phyloP scores from a whole-genome alignment of 2,113 vertebrate species.

The Tympanuchus pallidicinctus region DNA sequence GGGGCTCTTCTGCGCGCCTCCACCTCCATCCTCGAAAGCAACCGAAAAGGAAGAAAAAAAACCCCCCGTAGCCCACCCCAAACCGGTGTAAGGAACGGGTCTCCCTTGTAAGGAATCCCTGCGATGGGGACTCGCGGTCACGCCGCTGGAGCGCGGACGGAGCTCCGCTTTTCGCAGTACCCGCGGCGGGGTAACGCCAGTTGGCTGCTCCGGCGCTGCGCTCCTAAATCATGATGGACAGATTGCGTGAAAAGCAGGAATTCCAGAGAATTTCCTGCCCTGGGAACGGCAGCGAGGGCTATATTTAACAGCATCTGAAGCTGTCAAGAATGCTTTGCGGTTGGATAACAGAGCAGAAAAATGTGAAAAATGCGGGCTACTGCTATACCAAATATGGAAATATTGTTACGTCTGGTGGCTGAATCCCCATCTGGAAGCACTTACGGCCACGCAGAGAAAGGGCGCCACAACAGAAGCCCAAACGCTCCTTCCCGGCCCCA shows the following conservation, averaged over 20 bases:
- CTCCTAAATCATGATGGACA: slow-evolving; percentile 86
- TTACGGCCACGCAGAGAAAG: slow-evolving; percentile 85
- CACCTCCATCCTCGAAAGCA: slow-evolving; percentile 31
- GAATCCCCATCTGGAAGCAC: slow-evolving; percentile 95
- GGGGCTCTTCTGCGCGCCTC: slow-evolving; percentile 17
- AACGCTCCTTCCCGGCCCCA: slow-evolving; percentile 5
- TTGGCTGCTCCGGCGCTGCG: slow-evolving; percentile 77
- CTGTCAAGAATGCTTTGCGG: slow-evolving; percentile 98
- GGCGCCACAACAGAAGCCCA: slow-evolving; percentile 82
- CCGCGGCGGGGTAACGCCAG: slow-evolving; percentile 71
- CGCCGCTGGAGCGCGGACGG: slow-evolving; percentile 60
- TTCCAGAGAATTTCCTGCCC: slow-evolving; percentile 92
- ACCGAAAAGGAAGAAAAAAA: not conserved
- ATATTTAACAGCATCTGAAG: slow-evolving; percentile 96
- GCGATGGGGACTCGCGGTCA: slow-evolving; percentile 79
- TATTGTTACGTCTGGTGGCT: slow-evolving; percentile 98
- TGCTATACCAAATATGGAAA: slow-evolving; percentile 99
- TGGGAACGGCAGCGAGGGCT: slow-evolving; percentile 88
- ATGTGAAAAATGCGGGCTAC: slow-evolving; percentile 98
- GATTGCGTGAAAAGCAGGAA: slow-evolving; percentile 94
- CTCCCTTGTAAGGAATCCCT: slow-evolving; percentile 73
- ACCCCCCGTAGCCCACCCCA: not conserved
- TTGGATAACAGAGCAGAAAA: slow-evolving; percentile 94
- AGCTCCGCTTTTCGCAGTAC: slow-evolving; percentile 53
- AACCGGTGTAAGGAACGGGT: slow-evolving; percentile 60